Conservation (phyloP, 2,888 invertebrate species). For the Mamestra brassicae region DNA sequence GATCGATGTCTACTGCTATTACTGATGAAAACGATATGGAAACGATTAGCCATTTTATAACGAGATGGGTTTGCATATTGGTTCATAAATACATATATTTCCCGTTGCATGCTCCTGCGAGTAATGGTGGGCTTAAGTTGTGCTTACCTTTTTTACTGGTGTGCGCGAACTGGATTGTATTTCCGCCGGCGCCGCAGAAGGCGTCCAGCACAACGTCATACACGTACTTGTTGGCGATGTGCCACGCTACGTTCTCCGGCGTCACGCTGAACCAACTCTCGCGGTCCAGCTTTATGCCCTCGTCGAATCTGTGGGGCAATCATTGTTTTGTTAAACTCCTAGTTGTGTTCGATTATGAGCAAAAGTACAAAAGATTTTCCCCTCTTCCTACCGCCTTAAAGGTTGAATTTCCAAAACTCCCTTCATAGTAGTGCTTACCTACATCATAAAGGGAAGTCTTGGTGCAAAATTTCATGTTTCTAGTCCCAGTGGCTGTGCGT, state of each 20-base stretch:
- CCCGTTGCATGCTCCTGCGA: no score
- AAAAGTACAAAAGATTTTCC: no score
- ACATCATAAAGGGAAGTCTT: no score
- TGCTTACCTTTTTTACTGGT: conserved; percentile 94
- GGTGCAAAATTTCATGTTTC: no score
- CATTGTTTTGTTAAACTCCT: no score
- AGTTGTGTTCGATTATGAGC: conserved; percentile 92
- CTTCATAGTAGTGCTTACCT: no score
- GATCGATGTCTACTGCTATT: conserved; percentile 99
- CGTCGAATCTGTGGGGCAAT: conserved; percentile 92
- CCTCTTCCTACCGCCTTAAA: no score
- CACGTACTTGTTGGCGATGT: conserved; percentile 96
- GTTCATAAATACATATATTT: no score
- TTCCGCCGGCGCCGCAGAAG: conserved; percentile 99
- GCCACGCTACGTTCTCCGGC: conserved; percentile 97
- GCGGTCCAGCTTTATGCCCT: conserved; percentile 97
- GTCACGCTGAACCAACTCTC: conserved; percentile 99
- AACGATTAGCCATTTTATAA: no score
- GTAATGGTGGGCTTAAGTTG: not conserved
- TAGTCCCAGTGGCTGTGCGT: no score
- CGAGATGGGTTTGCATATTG: no score
- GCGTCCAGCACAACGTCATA: conserved; percentile 97
- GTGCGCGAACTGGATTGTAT: conserved; percentile 98
- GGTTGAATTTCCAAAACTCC: no score
- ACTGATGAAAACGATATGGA: conserved; percentile 88